Conservation (phyloP, 2,113 vertebrate genomes). For the Podilymbus podiceps region DNA sequence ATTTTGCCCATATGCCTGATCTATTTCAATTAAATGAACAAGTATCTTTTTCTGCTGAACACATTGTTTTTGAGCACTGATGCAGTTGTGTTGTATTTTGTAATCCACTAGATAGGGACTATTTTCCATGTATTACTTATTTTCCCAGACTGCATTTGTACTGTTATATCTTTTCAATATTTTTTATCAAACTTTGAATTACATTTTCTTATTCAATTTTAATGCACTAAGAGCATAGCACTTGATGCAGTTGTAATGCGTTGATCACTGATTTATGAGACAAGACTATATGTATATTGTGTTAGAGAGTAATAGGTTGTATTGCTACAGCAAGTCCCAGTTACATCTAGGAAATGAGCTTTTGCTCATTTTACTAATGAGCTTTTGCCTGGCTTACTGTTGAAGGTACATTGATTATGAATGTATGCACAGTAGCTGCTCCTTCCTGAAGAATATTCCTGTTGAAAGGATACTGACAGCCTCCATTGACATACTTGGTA, state of each 20-base stretch:
- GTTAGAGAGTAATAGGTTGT: neutral
- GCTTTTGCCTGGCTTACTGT: neutral
- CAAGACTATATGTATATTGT: neutral
- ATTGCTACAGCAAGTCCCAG: neutral
- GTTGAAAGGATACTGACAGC: neutral
- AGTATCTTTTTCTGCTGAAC: neutral
- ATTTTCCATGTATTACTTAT: neutral
- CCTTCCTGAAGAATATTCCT: neutral
- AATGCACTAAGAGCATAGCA: fast-evolving
- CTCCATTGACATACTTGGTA: neutral
- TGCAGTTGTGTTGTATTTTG: neutral
- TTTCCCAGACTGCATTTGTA: neutral
- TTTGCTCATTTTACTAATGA: neutral
- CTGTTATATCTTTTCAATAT: neutral
- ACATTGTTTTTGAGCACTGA: neutral
- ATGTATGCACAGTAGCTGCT: neutral
- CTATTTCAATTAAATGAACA: neutral
- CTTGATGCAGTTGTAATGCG: neutral
- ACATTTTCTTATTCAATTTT: neutral
- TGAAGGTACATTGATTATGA: neutral
- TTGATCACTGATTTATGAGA: neutral
- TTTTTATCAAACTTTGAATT: neutral
- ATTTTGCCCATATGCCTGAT: neutral
- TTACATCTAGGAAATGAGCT: neutral
- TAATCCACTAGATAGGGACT: neutral